Evolutionary conservation across 1,140 invertebrate species (phyloP).

Genomic region (Drosophila mauritiana): DNA sequence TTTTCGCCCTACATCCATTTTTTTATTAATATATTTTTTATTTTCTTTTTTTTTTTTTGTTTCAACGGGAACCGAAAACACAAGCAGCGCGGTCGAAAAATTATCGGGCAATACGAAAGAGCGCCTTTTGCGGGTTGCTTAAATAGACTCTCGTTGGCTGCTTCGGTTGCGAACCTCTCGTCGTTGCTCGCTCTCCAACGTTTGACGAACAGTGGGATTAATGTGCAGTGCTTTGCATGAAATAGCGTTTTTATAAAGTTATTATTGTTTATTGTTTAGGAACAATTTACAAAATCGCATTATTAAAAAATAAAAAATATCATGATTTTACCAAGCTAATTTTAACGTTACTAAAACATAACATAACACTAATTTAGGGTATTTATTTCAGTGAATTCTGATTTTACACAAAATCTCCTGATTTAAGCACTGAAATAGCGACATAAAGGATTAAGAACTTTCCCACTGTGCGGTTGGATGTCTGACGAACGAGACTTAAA

Average conservation of each 20-base stretch:
- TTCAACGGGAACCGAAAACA: conserved; percentile 11
- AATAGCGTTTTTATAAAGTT: too few species aligned
- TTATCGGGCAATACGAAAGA: conserved; percentile 5
- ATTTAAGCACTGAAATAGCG: too few species aligned
- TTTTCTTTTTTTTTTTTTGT: background rate
- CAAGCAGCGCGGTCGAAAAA: conserved; percentile 12
- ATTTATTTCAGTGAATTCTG: too few species aligned
- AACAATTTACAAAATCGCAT: too few species aligned
- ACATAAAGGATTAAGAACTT: background rate
- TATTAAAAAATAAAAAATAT: too few species aligned
- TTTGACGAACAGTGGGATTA: conserved; percentile 1
- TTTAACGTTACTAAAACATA: too few species aligned
- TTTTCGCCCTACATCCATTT: conserved; percentile 15
- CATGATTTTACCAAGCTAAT: too few species aligned
- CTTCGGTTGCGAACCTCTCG: conserved; percentile 1
- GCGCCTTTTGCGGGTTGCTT: background rate
- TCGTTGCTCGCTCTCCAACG: background rate
- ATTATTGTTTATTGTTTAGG: too few species aligned
- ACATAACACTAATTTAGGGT: too few species aligned
- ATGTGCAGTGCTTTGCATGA: background rate
- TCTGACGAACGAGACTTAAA: conserved; percentile 2
- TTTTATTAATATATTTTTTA: background rate
- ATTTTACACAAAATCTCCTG: too few species aligned
- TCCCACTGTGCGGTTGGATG: conserved; percentile 20
- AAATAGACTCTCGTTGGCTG: conserved; percentile 12